phyloP scores from a whole-genome alignment of 2,888 invertebrate species.

The Argynnis bischoffii region DNA sequence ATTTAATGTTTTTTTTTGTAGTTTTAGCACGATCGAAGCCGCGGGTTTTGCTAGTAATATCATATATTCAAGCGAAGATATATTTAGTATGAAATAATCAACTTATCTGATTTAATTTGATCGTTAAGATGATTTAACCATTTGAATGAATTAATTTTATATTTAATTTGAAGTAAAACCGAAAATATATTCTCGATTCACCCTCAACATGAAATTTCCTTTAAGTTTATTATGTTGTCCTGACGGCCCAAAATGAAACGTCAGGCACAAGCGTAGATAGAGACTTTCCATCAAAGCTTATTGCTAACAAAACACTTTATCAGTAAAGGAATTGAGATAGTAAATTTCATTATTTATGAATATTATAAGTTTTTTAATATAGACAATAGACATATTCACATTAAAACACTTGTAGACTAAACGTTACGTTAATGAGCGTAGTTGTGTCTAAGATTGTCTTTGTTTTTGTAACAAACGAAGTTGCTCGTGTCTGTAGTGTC shows the following conservation, averaged over 20 bases:
- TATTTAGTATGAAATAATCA: too few species aligned
- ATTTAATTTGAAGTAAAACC: too few species aligned
- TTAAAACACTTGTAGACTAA: constrained; percentile 21
- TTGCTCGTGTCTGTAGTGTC: constrained; percentile 45
- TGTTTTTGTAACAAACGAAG: constrained; percentile 44
- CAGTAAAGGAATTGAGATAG: background rate
- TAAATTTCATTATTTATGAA: too few species aligned
- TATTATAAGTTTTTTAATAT: background rate
- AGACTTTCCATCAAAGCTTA: constrained; percentile 22
- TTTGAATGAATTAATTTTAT: too few species aligned
- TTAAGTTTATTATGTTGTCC: constrained; percentile 15
- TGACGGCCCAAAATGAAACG: constrained; percentile 24
- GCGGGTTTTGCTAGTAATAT: too few species aligned
- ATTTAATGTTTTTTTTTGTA: too few species aligned
- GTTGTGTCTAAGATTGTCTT: constrained; percentile 48
- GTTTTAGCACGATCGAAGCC: too few species aligned
- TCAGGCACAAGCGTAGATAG: constrained; percentile 17
- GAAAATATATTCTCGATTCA: background rate
- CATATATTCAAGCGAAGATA: too few species aligned
- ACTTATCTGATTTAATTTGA: too few species aligned
- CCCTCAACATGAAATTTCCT: constrained; percentile 15
- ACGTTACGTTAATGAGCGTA: constrained; percentile 54
- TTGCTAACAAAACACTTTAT: constrained; percentile 7
- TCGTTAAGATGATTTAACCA: too few species aligned
- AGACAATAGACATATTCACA: constrained; percentile 7